Percentiles rank a stretch among this genome's conserved stretches.
phyloP scores from a whole-genome alignment of 2,888 invertebrate genomes.

The Eupithecia insigniata region DNA sequence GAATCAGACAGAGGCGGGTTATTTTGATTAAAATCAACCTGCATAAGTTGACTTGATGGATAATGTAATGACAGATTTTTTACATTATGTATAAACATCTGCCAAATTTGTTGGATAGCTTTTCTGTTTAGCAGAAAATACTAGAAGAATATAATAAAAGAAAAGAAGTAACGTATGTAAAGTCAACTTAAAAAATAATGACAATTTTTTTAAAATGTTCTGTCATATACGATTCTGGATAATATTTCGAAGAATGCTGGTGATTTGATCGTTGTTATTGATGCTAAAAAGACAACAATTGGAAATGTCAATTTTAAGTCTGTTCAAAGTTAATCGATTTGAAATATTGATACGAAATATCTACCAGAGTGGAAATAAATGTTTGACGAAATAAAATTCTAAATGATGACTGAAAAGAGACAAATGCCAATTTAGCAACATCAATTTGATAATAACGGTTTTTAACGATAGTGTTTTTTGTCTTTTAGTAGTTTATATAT shows the following conservation, averaged over 20 bases:
- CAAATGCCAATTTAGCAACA: slow-evolving; percentile 42
- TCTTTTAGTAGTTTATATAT: slow-evolving; percentile 42
- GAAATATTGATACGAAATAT: background rate
- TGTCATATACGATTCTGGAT: background rate
- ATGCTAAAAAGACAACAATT: background rate
- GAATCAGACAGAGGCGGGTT: background rate
- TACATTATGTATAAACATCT: background rate
- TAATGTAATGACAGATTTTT: slow-evolving; percentile 5
- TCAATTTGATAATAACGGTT: slow-evolving; percentile 42
- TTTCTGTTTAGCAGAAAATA: background rate
- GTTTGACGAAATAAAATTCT: slow-evolving; percentile 30
- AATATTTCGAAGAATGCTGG: background rate
- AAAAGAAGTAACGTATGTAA: background rate
- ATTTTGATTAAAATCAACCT: background rate
- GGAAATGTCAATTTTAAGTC: slow-evolving; percentile 5
- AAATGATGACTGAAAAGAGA: slow-evolving; percentile 38
- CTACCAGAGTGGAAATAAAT: background rate
- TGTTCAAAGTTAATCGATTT: background rate
- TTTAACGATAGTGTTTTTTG: slow-evolving; percentile 38
- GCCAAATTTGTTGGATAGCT: background rate
- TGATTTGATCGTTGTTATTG: background rate
- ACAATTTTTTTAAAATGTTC: background rate
- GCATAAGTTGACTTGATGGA: background rate
- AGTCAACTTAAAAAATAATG: background rate
- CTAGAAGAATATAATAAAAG: background rate